Evolutionary conservation across 2,888 invertebrate genomes (phyloP), one percentile per base, ranked within the genome.

Genomic region (Itoplectis maculator): DNA sequence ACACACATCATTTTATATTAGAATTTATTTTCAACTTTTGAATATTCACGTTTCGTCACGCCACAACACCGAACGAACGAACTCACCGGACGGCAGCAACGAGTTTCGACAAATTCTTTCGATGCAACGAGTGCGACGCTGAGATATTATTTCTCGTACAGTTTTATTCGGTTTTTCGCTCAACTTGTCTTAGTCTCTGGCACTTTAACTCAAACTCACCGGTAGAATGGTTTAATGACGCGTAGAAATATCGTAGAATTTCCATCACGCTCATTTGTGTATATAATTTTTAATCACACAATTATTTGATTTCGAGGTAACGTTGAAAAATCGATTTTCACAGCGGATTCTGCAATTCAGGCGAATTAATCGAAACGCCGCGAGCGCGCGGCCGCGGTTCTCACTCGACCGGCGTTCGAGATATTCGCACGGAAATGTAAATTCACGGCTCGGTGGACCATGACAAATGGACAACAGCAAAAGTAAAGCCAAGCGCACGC

Each of bases 401-500:
- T 79, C 29, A 5, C 29, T 29, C 29, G n/a, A n/a, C 69, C 49
- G 66, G 51, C 45, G 77, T 49, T 18, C 18, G 45, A 69, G 65
- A 66, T 59, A 75, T 75, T 61, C 29, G 23, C 23, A 37, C 37
- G 70, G 13, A 59, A 49, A 75, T 75, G 78, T 80, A 70, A 84
- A 86, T 84, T 79, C 35, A 66, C 66, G 35, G 65, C 61, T 49
- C 83, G 75, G 77, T 82, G 80, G 20, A 75, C 79, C 78, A 86
- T 84, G 84, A 88, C 86, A 87, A 84, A 86, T 56, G 47, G 35
- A 37, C 83, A 85, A 75, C 63, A 79, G 83, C 74, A 83, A 86
- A 86, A 88, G 86, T 88, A 87, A 88, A 83, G 80, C 79, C 81
- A 85, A 81, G 75, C 78, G 84, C n/a, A n/a, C n/a, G n/a, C 82